phyloP scores from a whole-genome alignment of 2,888 invertebrate species.

The Quadriops clusia region DNA sequence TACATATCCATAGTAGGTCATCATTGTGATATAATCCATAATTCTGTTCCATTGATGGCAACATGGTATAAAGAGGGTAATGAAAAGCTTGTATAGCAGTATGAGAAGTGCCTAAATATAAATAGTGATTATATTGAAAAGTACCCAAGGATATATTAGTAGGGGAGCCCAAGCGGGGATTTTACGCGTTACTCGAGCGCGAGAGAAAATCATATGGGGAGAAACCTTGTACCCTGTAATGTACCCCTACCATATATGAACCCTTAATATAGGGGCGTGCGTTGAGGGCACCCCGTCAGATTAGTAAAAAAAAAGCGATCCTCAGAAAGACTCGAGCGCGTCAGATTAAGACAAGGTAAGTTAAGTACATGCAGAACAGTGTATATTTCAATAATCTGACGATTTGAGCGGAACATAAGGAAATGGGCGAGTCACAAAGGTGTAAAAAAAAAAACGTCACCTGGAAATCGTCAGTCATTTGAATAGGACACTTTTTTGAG shows the following conservation, averaged over 20 bases:
- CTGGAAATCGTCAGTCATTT: conserved; percentile 7
- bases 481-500: too few species aligned
- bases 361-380: conserved; percentile 11
- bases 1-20: too few species aligned
- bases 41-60: too few species aligned
- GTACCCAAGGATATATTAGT: too few species aligned
- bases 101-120: too few species aligned
- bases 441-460: conserved; percentile 14
- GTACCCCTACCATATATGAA: conserved; percentile 10
- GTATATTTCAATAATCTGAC: conserved; percentile 10
- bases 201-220: conserved; percentile 10
- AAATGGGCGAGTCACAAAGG: conserved; percentile 11
- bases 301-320: conserved; percentile 11
- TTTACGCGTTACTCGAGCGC: conserved; percentile 4
- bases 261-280: conserved; percentile 8
- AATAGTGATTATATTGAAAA: too few species aligned
- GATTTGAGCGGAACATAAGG: conserved; percentile 12
- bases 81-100: too few species aligned
- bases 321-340: conserved; percentile 11
- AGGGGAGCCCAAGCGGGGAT: conserved; percentile 10
- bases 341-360: conserved; percentile 12
- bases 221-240: conserved; percentile 10
- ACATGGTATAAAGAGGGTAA: too few species aligned
- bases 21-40: too few species aligned
- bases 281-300: conserved; percentile 9